A percentile compares a stretch with the other conserved stretches of the same genome.
phyloP scores from a whole-genome alignment of 1,140 invertebrate genomes.

The Odontomachus brunneus region DNA sequence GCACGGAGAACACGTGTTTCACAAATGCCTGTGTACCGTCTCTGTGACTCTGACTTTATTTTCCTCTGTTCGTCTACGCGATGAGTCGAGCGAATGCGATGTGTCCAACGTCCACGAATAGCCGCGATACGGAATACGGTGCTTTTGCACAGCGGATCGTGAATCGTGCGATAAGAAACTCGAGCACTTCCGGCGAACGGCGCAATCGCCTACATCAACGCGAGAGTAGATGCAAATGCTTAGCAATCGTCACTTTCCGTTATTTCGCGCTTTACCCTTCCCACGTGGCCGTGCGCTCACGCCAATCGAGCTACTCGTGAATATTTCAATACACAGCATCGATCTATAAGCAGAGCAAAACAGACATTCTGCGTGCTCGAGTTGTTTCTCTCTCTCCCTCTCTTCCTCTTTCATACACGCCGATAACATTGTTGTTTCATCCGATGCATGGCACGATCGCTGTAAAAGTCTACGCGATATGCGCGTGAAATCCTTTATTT shows the following conservation, averaged over 20 bases:
- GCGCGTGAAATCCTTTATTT: too few species aligned
- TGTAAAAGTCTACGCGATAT: not conserved
- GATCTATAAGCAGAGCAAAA: conserved; percentile 42
- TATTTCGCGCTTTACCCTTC: conserved; percentile 33
- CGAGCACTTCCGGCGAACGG: not conserved
- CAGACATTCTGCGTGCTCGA: not conserved
- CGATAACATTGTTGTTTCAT: not conserved
- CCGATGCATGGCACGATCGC: not conserved
- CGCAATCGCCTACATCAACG: not conserved
- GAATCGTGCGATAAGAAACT: not conserved
- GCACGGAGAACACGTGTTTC: conserved; percentile 41
- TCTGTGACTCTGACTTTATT: conserved; percentile 40
- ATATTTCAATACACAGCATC: conserved; percentile 60
- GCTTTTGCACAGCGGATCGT: not conserved
- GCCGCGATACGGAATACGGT: not conserved
- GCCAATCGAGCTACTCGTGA: conserved; percentile 44
- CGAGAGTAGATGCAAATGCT: conserved; percentile 6
- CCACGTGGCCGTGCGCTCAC: conserved; percentile 14
- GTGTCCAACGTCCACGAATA: conserved; percentile 11
- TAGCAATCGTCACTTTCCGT: conserved; percentile 31
- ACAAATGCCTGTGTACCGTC: not conserved
- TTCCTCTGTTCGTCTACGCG: conserved; percentile 1
- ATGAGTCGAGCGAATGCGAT: conserved; percentile 15
- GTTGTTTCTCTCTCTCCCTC: too few species aligned
- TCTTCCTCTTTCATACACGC: not conserved